Base-by-base conservation (phyloP, 2,888 invertebrate species). In the Cantharis rufa region DNA sequence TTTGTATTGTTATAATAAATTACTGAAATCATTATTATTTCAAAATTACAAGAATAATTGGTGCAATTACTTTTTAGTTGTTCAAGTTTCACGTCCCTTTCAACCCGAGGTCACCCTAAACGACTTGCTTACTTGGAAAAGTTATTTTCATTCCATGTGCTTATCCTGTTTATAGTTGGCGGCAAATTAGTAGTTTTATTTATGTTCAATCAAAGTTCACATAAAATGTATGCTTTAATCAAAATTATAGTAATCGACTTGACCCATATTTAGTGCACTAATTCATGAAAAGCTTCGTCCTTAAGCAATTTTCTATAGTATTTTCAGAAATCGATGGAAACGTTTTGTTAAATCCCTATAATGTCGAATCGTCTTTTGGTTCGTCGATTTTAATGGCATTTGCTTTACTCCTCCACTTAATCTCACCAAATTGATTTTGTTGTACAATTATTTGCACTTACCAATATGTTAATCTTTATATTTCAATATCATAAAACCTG, bases 401-500 rank as follows among this genome's bases (percentile, higher is more conserved):
- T 21, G 21, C 64, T 66, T 66, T 66, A 66, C 64, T 21, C 64
- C 24, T 66, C 21, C 18, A 66, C 64, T 66, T 66, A 66, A 66
- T 66, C 64, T 66, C 16, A 7, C 64, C 64, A 66, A 66, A 66
- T 66, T 66, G 64, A 66, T 66, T 66, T 66, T 21, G 18, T 13
- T 48, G 48, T 48, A 48, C 48, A 48, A 48, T 48, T 48, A 13
- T 48, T 48, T 48, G 48, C 48, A 48, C 48, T 48, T 48, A 48
- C 48, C 48, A 48, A 48, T 48, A 48, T 48, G 48, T 48, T 48
- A 48, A 48, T 48, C 5, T 48, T 48, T 48, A 48, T 48, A 48
- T 48, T 48, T 48, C 48, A 48, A 48, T 63, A 72, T 66, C 27
- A 71, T 10, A 32, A 72, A 71, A 71, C 64, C 64, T 66, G 64